Evolutionary conservation across 2,888 invertebrate species (phyloP), one percentile per base, ranked within the genome.

Genomic region (Mylabris sibirica): DNA sequence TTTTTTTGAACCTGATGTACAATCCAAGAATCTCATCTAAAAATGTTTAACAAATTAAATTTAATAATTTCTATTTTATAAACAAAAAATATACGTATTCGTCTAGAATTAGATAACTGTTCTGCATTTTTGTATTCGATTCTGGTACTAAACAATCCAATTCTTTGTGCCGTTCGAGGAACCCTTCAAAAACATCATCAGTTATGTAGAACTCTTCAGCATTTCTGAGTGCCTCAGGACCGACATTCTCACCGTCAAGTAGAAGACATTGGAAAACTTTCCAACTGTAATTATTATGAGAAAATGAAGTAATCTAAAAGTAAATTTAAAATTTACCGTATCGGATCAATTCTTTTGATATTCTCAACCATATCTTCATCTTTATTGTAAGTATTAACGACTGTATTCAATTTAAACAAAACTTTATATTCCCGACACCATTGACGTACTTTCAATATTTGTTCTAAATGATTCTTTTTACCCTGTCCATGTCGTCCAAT

Each of bases 211-310:
- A 87, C 17, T 74, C 69, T 74, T 84, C 83, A 2, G 86, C 87
- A 71, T 87, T 83, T 63, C 86, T 78, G 24, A 86, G 67, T 12
- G 87, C 85, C 5, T 82, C 82, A 12, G 79, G 78, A 6, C 88
- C 88, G 4, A 76, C 83, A 75, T 87, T 87, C 79, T 88, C 87
- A 2, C 87, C 87, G 60, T 86, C 86, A 12, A 88, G 78, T 11
- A 87, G 74, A 12, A 88, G 78, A 72, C 87, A 87, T 77, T 88
- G 88, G 75, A 88, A 88, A 14, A 87, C 87, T 74, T 85, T 82
- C 84, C 84, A 84, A 69, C 84, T 83, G 49, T 70, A 75, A 74
- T n/a, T 44, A 17, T 4, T 6, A 17, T 44, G 6, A 17, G n/a
- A 12, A 17, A 11, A 35, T 30, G 9, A 30, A 30, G 9, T 38